A percentile compares a stretch with the other conserved stretches of the same genome.
phyloP scores from a whole-genome alignment of 64 coral and sea anemone species.

The Dendrophyllia cribrosa region DNA sequence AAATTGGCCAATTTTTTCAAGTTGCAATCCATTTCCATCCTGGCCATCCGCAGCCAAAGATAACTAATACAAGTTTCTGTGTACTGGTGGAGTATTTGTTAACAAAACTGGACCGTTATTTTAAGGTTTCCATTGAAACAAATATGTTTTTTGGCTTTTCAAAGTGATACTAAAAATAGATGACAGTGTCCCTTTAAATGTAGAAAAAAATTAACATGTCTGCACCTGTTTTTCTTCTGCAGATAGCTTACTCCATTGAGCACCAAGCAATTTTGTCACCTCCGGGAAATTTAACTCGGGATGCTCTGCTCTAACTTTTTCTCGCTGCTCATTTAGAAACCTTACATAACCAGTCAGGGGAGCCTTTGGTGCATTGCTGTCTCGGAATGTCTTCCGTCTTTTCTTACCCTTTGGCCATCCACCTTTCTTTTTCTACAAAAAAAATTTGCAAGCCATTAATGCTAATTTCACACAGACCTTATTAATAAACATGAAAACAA shows the following conservation, averaged over 20 bases:
- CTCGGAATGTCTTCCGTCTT: slow-evolving; percentile 78
- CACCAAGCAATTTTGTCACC: slow-evolving; percentile 86
- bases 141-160: too few relatives aligned
- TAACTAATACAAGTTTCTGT: too few relatives aligned
- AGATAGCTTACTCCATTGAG: slow-evolving; percentile 86
- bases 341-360: slow-evolving; percentile 88
- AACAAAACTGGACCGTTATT: too few relatives aligned
- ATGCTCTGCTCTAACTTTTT: slow-evolving; percentile 72
- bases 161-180: too few relatives aligned
- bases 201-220: background rate
- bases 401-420: slow-evolving; percentile 96
- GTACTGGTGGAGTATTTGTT: too few relatives aligned
- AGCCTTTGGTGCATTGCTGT: slow-evolving; percentile 87
- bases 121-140: too few relatives aligned
- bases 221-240: slow-evolving; percentile 80
- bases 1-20: too few relatives aligned
- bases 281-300: slow-evolving; percentile 83
- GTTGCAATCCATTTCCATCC: too few relatives aligned
- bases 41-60: too few relatives aligned
- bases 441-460: background rate
- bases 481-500: too few relatives aligned
- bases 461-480: too few relatives aligned
- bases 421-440: slow-evolving; percentile 86
- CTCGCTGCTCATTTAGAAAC: slow-evolving; percentile 87
- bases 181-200: too few relatives aligned